A percentile compares a stretch with the other conserved stretches of the same genome.
These are phyloP conservation scores for Heliothis peltigera DNA, from an alignment of 2,888 invertebrate genomes.

Conservation along the genomic window DNA sequence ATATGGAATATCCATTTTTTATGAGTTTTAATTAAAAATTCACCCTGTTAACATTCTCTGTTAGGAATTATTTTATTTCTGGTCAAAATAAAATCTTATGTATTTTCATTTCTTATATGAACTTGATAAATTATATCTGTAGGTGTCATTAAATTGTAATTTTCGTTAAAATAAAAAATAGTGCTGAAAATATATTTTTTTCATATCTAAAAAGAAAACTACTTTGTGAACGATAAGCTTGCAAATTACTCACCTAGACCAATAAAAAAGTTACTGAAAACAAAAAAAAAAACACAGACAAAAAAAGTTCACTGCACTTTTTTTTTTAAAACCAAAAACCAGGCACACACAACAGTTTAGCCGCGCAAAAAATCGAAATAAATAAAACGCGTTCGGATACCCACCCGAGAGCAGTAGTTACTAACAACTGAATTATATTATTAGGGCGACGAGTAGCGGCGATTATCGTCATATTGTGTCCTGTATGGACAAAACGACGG, in stretches of 20 bases:
- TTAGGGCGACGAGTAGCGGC: conserved; percentile 78
- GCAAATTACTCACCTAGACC: conserved; percentile 36
- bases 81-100: background rate
- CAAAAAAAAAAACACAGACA: conserved; percentile 44
- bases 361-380: conserved; percentile 51
- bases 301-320: conserved; percentile 53
- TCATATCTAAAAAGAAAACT: no score
- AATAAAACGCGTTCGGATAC: conserved; percentile 68
- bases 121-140: background rate
- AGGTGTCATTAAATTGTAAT: no score
- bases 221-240: no score
- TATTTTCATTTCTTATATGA: background rate
- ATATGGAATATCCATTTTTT: no score
- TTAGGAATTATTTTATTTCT: no score
- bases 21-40: no score
- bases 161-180: no score
- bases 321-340: conserved; percentile 40
- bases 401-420: conserved; percentile 66
- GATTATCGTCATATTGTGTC: conserved; percentile 83
- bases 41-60: no score
- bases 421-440: conserved; percentile 87
- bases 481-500: conserved; percentile 80
- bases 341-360: conserved; percentile 57
- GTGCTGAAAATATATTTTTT: no score
- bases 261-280: conserved; percentile 8